Base-by-base conservation (phyloP, 1,140 invertebrate species). In the Drosophila biarmipes region DNA sequence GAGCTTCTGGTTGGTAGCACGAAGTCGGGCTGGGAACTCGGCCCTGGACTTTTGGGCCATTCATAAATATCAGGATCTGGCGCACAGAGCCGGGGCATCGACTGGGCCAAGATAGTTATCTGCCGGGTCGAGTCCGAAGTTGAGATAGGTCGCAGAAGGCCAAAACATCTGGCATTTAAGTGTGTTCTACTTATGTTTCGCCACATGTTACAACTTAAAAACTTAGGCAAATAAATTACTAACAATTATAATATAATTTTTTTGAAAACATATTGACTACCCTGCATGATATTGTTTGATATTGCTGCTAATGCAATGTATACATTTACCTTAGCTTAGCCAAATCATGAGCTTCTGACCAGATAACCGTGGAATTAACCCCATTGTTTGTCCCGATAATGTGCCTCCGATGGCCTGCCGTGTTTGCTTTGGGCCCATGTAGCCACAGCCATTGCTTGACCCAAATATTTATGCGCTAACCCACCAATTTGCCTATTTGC, bases 401-500 rank as follows among this genome's bases (percentile, higher is more conserved):
- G 64, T 56, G 67, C 42, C 42, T 66, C 56, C n/a, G 19, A 69
- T 71, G n/a, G 51, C 49, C 24, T 31, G 24, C n/a, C n/a, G 15
- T 69, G 17, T 69, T 71, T 71, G 51, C 63, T 34, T 38, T 38
- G 63, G 49, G 66, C 24, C 38, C 43, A 29, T 14, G 38, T 27
- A 21, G 62, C 14, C 31, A 19, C 15, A 37, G 62, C 24, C 17
- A 27, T 35, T 38, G 63, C 46, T 66, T 76, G 78, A 80, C 78
- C 59, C 66, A 80, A 80, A 81, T 77, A 58, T 73, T 73, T 58
- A 73, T 68, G 56, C 67, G 56, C 66, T 37, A 38, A 37, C 53
- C 53, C 64, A 71, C 42, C 53, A 57, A 71, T 72, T 57, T 71
- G 63, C 19, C 67, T 69, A 71, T 71, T 71, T 71, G 51, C 64